Evolutionary conservation across 2,113 vertebrate species (phyloP).

Genomic region (Prolemur simus): DNA sequence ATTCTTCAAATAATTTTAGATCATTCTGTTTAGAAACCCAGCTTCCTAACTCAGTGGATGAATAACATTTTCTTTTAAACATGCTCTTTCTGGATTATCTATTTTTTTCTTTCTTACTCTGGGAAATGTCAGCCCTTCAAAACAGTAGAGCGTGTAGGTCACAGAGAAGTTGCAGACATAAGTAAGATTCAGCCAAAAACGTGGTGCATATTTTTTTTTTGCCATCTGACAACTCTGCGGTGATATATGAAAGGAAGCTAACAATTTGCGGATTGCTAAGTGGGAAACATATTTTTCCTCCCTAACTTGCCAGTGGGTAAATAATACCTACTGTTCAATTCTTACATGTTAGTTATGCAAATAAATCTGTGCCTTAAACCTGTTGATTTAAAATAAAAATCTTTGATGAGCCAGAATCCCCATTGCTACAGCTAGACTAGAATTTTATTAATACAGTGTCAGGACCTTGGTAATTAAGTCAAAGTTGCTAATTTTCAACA

Average conservation of each 20-base stretch:
- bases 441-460: neutral
- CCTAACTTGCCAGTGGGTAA: conserved; percentile 26
- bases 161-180: conserved; percentile 21
- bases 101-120: conserved; percentile 49
- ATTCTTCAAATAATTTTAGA: neutral
- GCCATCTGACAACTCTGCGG: neutral
- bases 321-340: conserved; percentile 35
- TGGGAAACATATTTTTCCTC: neutral
- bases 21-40: conserved; percentile 16
- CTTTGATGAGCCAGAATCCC: conserved; percentile 46
- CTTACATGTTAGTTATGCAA: conserved; percentile 40
- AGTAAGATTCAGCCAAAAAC: conserved; percentile 33
- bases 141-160: conserved; percentile 32
- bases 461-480: neutral
- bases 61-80: conserved; percentile 51
- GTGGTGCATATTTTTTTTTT: neutral
- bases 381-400: conserved; percentile 57
- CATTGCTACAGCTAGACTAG: neutral
- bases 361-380: conserved; percentile 23
- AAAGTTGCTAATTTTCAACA: neutral
- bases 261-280: neutral
- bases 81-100: neutral
- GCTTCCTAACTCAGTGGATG: neutral
- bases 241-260: neutral
- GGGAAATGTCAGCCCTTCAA: conserved; percentile 59